phyloP scores from a whole-genome alignment of 2,797 vertebrate genomes.

The Sciaenops ocellatus region DNA sequence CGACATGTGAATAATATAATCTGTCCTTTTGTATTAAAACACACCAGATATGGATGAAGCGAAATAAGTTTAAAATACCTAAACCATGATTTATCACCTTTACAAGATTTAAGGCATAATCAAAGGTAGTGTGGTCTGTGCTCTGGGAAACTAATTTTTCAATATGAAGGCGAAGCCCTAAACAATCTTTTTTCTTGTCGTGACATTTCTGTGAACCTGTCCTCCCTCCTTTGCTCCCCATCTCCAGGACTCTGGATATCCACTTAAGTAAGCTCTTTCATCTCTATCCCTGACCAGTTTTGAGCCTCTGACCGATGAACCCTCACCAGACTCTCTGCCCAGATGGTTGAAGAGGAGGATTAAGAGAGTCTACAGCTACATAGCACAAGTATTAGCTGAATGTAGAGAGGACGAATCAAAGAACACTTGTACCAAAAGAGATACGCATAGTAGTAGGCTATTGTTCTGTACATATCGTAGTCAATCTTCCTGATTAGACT shows the following conservation, averaged over 20 bases:
- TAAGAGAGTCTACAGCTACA: conserved; percentile 15
- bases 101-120: not conserved
- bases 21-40: not conserved
- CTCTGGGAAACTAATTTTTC: not conserved
- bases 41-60: not conserved
- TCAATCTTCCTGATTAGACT: not conserved
- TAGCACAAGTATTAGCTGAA: fast-evolving
- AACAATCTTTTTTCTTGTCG: conserved; percentile 21
- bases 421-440: not conserved
- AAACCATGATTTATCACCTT: not conserved
- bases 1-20: not conserved
- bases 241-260: conserved; percentile 49
- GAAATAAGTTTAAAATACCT: not conserved
- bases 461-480: not conserved
- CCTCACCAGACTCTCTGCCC: conserved; percentile 42
- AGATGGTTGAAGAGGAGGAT: conserved; percentile 45
- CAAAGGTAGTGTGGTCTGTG: not conserved
- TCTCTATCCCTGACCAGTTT: conserved; percentile 51
- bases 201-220: conserved; percentile 69
- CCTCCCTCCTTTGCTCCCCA: conserved; percentile 31
- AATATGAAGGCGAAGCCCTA: not conserved
- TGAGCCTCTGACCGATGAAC: conserved; percentile 58
- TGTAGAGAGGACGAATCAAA: not conserved
- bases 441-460: not conserved
- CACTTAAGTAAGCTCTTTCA: conserved; percentile 67